These are phyloP conservation scores for Hycleus cichorii DNA, from an alignment of 1,140 invertebrate genomes.

Conservation along the genomic window DNA sequence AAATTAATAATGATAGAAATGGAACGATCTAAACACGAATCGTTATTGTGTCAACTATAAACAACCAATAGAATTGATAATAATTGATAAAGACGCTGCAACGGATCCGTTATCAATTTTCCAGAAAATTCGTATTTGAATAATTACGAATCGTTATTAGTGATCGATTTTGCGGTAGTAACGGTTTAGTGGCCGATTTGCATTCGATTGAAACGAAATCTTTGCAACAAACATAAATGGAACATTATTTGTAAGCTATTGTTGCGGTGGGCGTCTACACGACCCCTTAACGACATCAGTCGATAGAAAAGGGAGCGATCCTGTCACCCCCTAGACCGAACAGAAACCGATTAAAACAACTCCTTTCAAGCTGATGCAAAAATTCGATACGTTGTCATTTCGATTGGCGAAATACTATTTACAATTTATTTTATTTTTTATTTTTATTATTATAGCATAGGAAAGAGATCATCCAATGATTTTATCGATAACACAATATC, in stretches of 20 bases:
- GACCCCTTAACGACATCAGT: constrained; percentile 26
- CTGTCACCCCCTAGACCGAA: constrained; percentile 21
- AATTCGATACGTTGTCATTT: constrained; percentile 32
- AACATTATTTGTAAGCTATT: constrained; percentile 22
- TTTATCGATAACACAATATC: not conserved
- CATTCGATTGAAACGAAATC: no score
- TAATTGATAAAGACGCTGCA: constrained; percentile 1
- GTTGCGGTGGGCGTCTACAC: constrained; percentile 25
- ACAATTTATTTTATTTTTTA: no score
- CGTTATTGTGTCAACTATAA: constrained; percentile 11
- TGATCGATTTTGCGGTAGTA: no score
- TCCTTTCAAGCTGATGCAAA: constrained; percentile 24
- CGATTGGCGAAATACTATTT: constrained; percentile 31
- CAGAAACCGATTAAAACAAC: constrained; percentile 33
- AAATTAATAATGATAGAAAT: constrained; percentile 10
- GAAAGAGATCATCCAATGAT: not conserved
- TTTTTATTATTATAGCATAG: no score
- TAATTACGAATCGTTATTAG: no score
- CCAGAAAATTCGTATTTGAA: no score
- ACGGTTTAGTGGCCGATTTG: no score
- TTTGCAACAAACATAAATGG: no score
- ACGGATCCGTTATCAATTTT: constrained; percentile 5
- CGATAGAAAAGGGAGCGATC: constrained; percentile 19
- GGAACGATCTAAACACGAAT: constrained; percentile 1
- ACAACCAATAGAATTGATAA: not conserved